These are phyloP conservation scores for Rapana venosa DNA, from an alignment of 2,888 invertebrate genomes.

Conservation along the genomic window DNA sequence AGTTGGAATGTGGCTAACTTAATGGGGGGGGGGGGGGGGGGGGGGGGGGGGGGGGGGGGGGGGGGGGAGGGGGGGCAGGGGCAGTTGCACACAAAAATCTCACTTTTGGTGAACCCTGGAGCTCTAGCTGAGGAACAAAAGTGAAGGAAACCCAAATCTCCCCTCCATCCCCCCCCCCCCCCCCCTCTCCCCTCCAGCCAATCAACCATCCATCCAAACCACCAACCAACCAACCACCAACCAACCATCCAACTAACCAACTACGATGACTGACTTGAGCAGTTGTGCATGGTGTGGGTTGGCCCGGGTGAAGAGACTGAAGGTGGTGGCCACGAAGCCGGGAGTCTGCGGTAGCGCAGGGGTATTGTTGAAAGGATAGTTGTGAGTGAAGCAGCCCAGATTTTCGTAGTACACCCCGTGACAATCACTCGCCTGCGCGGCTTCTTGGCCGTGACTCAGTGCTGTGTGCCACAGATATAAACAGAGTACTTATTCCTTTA, in stretches of 20 bases:
- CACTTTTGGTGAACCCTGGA: no score
- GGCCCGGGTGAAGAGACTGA: constrained; percentile 45
- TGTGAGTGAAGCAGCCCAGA: constrained; percentile 47
- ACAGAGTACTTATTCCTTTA: background rate
- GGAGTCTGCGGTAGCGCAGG: constrained; percentile 47
- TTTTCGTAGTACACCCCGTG: constrained; percentile 39
- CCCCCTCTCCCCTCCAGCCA: no score
- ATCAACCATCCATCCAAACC: background rate
- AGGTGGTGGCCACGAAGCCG: constrained; percentile 39
- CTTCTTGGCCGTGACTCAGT: background rate
- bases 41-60: no score
- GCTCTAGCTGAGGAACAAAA: no score
- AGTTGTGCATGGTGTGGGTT: constrained; percentile 34
- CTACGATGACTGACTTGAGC: constrained; percentile 34
- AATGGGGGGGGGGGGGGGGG: no score
- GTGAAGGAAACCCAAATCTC: no score
- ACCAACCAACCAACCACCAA: background rate
- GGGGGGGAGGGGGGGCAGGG: no score
- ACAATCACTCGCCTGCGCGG: background rate
- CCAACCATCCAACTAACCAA: background rate
- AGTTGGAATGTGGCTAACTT: no score
- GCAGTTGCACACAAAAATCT: no score
- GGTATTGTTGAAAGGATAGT: constrained; percentile 50
- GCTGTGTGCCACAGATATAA: background rate
- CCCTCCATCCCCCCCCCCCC: no score